Conservation (phyloP, 2,113 vertebrate species). For the Melanerpes aurifrons region DNA sequence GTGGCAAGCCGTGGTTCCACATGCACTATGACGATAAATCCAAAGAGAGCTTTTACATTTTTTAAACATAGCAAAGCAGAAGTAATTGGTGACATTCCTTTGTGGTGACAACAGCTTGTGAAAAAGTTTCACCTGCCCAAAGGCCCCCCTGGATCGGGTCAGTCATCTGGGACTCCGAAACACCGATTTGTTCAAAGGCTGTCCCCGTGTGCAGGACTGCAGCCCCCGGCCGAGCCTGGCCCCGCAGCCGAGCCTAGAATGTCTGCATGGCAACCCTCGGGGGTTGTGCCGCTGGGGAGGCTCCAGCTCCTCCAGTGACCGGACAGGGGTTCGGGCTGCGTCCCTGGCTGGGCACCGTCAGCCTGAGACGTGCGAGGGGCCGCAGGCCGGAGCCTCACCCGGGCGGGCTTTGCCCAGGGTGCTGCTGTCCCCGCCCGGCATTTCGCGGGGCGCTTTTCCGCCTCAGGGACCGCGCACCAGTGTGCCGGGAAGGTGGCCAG, state of each 20-base stretch:
- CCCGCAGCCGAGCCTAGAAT: too few relatives aligned
- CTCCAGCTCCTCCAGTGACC: not conserved
- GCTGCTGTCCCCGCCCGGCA: not conserved
- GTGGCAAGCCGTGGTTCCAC: not conserved
- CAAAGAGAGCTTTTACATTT: not conserved
- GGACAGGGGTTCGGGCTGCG: not conserved
- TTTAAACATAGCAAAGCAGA: not conserved
- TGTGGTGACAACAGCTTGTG: not conserved
- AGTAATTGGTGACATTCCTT: not conserved
- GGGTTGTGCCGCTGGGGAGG: not conserved
- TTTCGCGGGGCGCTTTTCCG: not conserved
- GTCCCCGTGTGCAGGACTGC: accelerated
- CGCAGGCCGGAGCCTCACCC: not conserved
- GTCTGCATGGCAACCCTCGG: not conserved
- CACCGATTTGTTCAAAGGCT: accelerated
- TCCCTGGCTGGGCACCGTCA: not conserved
- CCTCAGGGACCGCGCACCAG: not conserved
- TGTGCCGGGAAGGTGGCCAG: not conserved
- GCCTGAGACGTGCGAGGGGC: not conserved
- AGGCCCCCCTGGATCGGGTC: not conserved
- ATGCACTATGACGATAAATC: not conserved
- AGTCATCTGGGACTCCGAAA: not conserved
- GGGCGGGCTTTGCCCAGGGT: not conserved
- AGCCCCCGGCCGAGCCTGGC: accelerated
- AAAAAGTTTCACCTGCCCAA: not conserved